A percentile compares a stretch with the other conserved stretches of the same genome.
phyloP scores from a whole-genome alignment of 2,797 vertebrate species.

The Argya squamiceps region DNA sequence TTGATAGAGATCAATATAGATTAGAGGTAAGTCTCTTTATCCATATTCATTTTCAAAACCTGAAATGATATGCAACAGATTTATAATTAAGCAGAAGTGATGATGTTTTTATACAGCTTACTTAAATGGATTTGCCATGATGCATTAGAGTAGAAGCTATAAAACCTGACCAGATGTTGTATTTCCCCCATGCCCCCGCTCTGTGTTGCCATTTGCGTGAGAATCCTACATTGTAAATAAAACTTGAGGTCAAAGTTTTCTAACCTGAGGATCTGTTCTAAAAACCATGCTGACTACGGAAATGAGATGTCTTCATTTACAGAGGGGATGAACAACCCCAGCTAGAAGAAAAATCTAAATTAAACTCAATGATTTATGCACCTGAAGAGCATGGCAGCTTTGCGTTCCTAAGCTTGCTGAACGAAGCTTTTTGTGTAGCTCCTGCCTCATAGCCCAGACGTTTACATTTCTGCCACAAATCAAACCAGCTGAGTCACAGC shows the following conservation, averaged over 20 bases:
- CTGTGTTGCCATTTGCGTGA: neutral
- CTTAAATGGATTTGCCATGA: slow-evolving; percentile 37
- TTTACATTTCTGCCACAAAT: neutral
- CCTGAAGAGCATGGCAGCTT: neutral
- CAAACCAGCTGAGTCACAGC: neutral
- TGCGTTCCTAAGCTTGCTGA: neutral
- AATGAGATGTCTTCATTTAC: neutral
- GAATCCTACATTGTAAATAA: neutral
- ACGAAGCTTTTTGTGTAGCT: neutral
- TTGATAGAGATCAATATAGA: slow-evolving; percentile 55
- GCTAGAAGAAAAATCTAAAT: neutral
- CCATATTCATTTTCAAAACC: slow-evolving; percentile 41
- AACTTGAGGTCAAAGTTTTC: neutral
- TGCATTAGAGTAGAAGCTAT: slow-evolving; percentile 8
- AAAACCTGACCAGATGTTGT: slow-evolving; percentile 43
- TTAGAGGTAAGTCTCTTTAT: slow-evolving; percentile 60
- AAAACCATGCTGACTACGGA: neutral
- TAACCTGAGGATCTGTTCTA: neutral
- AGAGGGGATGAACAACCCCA: neutral
- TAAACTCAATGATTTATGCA: neutral
- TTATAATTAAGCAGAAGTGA: slow-evolving; percentile 61
- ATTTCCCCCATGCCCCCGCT: accelerated
- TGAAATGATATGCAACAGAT: slow-evolving; percentile 39
- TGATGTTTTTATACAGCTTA: slow-evolving; percentile 42
- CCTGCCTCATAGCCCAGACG: neutral